Percentiles rank a stretch among this genome's conserved stretches.
These are phyloP conservation scores for Halocynthia aurantium DNA, from an alignment of 23 tunicate genomes.

Conservation along the genomic window DNA sequence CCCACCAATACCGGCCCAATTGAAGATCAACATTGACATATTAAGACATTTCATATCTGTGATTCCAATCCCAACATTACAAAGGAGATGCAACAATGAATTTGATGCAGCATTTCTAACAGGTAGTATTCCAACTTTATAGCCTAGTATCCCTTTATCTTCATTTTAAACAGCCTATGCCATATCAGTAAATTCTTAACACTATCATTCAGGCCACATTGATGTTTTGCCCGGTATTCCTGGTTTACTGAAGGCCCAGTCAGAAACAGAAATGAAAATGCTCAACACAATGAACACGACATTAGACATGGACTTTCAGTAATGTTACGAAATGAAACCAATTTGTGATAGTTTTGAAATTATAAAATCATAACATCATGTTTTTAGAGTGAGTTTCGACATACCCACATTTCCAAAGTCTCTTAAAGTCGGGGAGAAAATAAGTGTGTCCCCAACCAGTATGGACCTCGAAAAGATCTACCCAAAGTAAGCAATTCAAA, in stretches of 20 bases:
- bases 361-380: neutral
- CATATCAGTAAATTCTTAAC: too few relatives aligned
- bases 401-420: conserved; percentile 9
- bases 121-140: neutral
- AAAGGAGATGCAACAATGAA: conserved; percentile 1
- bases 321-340: neutral
- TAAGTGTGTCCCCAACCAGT: neutral
- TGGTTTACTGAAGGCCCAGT: conserved; percentile 1
- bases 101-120: conserved; percentile 7
- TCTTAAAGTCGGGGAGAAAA: neutral
- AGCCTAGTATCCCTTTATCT: neutral
- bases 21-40: conserved; percentile 5
- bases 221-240: conserved; percentile 4
- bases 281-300: conserved; percentile 17
- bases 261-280: conserved; percentile 10
- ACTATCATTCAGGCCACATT: conserved; percentile 3
- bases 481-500: conserved; percentile 6
- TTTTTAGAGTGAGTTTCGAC: conserved; percentile 11
- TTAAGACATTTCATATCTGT: conserved; percentile 7
- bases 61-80: neutral
- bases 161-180: neutral
- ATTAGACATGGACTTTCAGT: neutral
- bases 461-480: neutral
- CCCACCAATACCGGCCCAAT: conserved; percentile 4
- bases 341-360: neutral